A percentile compares a stretch with the other conserved stretches of the same genome.
phyloP scores from a whole-genome alignment of 2,113 vertebrate species.

The Galemys pyrenaicus region DNA sequence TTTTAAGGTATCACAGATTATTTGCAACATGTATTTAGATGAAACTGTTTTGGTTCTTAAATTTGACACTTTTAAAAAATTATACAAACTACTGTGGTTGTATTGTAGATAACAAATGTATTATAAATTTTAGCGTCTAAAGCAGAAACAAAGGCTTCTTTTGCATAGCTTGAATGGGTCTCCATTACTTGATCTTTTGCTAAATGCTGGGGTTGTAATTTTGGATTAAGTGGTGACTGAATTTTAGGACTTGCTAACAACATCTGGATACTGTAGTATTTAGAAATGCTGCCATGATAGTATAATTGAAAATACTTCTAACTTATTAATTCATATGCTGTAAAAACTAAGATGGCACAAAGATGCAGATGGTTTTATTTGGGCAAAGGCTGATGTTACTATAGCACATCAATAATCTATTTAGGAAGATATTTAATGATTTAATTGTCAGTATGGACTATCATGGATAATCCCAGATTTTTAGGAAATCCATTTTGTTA shows the following conservation, averaged over 20 bases:
- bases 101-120: neutral
- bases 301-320: neutral
- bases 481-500: neutral
- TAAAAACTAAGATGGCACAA: conserved; percentile 1
- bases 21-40: neutral
- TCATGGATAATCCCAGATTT: neutral
- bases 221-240: neutral
- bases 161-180: neutral
- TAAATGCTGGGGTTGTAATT: neutral
- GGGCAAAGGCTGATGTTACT: neutral
- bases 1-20: conserved; percentile 19
- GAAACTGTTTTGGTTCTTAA: neutral
- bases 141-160: neutral
- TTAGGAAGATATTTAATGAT: neutral
- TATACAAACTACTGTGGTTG: neutral
- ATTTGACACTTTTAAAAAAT: neutral
- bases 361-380: neutral
- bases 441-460: neutral
- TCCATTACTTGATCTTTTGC: neutral
- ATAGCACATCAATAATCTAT: neutral
- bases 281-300: neutral
- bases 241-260: neutral
- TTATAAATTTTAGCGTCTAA: neutral
- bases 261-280: neutral
- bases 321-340: neutral